These are phyloP conservation scores for Eurosta solidaginis DNA, from an alignment of 1,140 invertebrate species.

Conservation along the genomic window DNA sequence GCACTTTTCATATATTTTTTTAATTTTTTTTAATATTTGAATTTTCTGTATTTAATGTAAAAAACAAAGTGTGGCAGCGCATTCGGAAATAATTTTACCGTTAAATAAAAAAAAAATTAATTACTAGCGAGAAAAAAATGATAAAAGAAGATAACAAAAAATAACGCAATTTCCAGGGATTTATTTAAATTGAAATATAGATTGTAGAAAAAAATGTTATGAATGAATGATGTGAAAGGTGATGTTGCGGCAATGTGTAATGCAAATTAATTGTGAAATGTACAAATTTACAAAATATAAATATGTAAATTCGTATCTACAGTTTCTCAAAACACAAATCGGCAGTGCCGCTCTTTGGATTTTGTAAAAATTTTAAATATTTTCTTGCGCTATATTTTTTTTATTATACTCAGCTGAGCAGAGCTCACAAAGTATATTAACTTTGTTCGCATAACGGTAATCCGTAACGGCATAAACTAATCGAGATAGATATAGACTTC, in stretches of 20 bases:
- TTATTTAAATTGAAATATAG: not conserved
- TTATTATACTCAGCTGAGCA: too few species aligned
- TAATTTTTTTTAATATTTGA: not conserved
- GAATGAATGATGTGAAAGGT: not conserved
- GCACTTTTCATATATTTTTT: not conserved
- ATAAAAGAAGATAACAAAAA: not conserved
- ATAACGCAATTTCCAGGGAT: not conserved
- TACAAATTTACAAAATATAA: not conserved
- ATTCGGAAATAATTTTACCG: not conserved
- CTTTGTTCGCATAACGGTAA: too few species aligned
- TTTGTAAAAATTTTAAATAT: too few species aligned
- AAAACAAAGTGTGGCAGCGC: not conserved
- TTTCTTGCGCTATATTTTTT: too few species aligned
- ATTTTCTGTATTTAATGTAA: not conserved
- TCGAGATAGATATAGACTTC: too few species aligned
- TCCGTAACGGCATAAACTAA: too few species aligned
- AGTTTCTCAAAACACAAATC: too few species aligned
- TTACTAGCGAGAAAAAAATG: not conserved
- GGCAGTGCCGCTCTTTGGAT: too few species aligned
- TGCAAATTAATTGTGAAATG: conserved; percentile 12
- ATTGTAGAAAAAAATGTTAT: not conserved
- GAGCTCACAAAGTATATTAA: too few species aligned
- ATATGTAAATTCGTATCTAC: too few species aligned
- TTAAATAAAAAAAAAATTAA: not conserved
- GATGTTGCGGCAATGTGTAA: not conserved